Conservation (phyloP, 2,888 invertebrate species). For the Ectemnius lituratus region DNA sequence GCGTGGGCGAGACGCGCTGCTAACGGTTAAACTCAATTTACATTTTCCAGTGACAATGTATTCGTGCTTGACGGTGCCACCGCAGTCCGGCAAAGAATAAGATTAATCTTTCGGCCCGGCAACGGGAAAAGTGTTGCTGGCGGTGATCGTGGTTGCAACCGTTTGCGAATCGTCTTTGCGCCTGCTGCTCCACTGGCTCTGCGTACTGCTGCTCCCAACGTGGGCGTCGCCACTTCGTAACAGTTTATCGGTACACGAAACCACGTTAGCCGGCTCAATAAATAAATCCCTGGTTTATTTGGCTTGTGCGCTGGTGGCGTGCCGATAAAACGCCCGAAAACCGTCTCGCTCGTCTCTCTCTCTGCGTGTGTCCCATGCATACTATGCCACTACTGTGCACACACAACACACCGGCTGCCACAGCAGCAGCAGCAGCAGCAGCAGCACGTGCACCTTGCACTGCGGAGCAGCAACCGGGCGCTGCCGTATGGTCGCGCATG, state of each 20-base stretch:
- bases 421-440: conserved; percentile 2
- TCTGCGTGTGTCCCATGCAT: not conserved
- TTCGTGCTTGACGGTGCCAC: conserved; percentile 25
- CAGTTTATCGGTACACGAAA: conserved; percentile 61
- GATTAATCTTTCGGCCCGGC: conserved; percentile 9
- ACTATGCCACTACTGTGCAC: not conserved
- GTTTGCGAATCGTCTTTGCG: conserved; percentile 27
- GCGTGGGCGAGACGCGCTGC: conserved; percentile 40
- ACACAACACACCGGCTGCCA: not conserved
- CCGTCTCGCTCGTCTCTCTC: conserved; percentile 6
- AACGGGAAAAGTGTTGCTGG: conserved; percentile 14
- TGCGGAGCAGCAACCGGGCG: conserved; percentile 8
- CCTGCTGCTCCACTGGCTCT: conserved; percentile 16
- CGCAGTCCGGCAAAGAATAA: conserved; percentile 8
- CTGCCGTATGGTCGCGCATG: not conserved
- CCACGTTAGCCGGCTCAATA: conserved; percentile 58
- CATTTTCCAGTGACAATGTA: conserved; percentile 47
- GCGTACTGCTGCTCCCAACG: conserved; percentile 46
- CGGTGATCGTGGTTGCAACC: not conserved
- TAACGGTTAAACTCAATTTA: conserved; percentile 53
- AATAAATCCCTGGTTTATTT: conserved; percentile 64
- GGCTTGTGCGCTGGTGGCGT: conserved; percentile 27
- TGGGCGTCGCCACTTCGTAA: conserved; percentile 61
- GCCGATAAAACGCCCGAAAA: conserved; percentile 41
- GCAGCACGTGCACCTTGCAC: conserved; percentile 40